These are phyloP conservation scores for Tetanocera ferruginea DNA, from an alignment of 2,888 invertebrate species.

Conservation along the genomic window DNA sequence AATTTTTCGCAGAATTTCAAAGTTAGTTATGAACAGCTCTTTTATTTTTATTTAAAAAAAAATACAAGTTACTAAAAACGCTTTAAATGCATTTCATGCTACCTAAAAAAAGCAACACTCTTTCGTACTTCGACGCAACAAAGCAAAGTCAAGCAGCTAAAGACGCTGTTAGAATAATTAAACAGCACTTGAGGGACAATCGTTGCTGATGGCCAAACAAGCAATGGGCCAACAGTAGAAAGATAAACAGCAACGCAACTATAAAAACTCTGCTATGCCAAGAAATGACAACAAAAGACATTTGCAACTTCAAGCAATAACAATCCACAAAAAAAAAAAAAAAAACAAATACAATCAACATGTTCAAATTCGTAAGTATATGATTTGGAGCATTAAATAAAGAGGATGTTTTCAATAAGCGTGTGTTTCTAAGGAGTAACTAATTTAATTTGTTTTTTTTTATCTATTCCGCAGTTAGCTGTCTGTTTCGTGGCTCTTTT, in stretches of 20 bases:
- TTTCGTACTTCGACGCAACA: no score
- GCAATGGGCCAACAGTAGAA: background rate
- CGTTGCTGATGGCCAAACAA: background rate
- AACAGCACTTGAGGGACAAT: background rate
- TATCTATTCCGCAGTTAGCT: constrained; percentile 51
- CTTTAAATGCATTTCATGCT: no score
- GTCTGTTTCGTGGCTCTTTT: constrained; percentile 60
- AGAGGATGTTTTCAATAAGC: background rate
- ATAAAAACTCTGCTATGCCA: background rate
- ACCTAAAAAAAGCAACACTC: no score
- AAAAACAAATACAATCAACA: background rate
- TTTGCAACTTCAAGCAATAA: background rate
- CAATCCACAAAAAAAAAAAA: background rate
- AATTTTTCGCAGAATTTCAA: no score
- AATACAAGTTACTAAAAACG: no score
- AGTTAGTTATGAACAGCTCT: no score
- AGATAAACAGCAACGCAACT: background rate
- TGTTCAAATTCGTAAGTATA: constrained; percentile 30
- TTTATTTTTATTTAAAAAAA: no score
- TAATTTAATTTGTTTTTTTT: no score
- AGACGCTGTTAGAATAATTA: background rate
- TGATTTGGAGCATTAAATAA: background rate
- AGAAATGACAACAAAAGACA: background rate
- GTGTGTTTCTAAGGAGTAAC: background rate
- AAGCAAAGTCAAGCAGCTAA: background rate